A percentile compares a stretch with the other conserved stretches of the same genome.
These are phyloP conservation scores for Stratiolaelaps scimitus DNA, from an alignment of 1,140 invertebrate genomes.

Conservation along the genomic window DNA sequence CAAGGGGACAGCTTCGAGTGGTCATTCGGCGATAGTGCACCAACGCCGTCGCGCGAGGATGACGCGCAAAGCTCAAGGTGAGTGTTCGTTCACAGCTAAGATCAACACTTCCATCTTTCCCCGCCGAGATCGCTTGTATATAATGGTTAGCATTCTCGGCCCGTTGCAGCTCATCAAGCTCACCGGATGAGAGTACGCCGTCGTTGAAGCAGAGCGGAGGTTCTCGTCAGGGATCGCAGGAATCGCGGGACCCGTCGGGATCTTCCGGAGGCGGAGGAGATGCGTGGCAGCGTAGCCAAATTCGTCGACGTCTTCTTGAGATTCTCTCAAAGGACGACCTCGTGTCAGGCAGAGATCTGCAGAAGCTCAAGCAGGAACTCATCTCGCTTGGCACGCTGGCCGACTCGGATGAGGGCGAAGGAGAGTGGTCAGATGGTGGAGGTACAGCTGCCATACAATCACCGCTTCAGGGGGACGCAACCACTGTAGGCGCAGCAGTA, in stretches of 20 bases:
- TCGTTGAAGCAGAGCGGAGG: slow-evolving; percentile 9
- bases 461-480: neutral
- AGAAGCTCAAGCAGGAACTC: slow-evolving; percentile 39
- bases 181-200: slow-evolving; percentile 18
- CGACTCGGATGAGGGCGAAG: neutral
- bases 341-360: slow-evolving; percentile 41
- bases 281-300: slow-evolving; percentile 19
- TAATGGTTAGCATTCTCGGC: no score
- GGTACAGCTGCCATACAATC: neutral
- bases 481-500: neutral
- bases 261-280: neutral
- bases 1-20: slow-evolving; percentile 12
- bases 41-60: neutral
- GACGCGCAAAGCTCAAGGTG: slow-evolving; percentile 18
- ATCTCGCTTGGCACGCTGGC: slow-evolving; percentile 29
- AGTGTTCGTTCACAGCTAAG: slow-evolving; percentile 5
- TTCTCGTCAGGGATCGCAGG: slow-evolving; percentile 2
- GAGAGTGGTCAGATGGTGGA: no score
- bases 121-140: no score
- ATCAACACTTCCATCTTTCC: no score
- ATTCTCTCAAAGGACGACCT: slow-evolving; percentile 39
- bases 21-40: neutral
- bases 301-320: slow-evolving; percentile 36
- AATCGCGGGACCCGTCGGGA: neutral
- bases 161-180: neutral